Conservation (phyloP, 2,113 vertebrate genomes). For the Atlantisia rogersi region DNA sequence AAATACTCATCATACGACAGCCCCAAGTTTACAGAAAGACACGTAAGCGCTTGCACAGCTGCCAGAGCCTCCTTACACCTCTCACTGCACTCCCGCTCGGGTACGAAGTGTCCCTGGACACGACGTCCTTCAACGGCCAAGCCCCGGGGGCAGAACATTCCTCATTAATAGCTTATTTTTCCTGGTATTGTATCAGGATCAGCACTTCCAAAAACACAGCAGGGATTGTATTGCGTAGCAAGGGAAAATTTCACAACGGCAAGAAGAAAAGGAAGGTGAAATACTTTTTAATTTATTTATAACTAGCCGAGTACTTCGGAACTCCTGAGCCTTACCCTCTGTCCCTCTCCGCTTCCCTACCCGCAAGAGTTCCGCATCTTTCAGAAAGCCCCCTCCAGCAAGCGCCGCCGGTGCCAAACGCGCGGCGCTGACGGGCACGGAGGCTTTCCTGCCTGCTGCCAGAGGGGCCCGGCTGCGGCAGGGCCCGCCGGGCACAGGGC, state of each 20-base stretch:
- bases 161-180: neutral
- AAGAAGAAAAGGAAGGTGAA: neutral
- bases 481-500: too few relatives aligned
- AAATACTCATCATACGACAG: neutral
- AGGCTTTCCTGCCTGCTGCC: fast-evolving
- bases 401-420: too few relatives aligned
- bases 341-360: too few relatives aligned
- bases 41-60: neutral
- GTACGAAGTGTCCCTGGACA: neutral
- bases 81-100: fast-evolving
- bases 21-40: neutral
- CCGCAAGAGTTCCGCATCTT: neutral
- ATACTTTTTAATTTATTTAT: neutral
- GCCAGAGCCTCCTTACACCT: neutral
- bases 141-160: neutral
- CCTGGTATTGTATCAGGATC: neutral
- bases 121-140: fast-evolving
- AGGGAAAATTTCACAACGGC: too few relatives aligned
- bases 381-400: too few relatives aligned
- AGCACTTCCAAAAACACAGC: neutral
- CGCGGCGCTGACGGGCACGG: fast-evolving
- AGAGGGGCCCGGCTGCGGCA: too few relatives aligned
- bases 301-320: neutral
- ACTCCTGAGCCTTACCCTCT: neutral
- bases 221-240: fast-evolving